phyloP scores from a whole-genome alignment of 2,888 invertebrate species.

The Ditula angustiorana region DNA sequence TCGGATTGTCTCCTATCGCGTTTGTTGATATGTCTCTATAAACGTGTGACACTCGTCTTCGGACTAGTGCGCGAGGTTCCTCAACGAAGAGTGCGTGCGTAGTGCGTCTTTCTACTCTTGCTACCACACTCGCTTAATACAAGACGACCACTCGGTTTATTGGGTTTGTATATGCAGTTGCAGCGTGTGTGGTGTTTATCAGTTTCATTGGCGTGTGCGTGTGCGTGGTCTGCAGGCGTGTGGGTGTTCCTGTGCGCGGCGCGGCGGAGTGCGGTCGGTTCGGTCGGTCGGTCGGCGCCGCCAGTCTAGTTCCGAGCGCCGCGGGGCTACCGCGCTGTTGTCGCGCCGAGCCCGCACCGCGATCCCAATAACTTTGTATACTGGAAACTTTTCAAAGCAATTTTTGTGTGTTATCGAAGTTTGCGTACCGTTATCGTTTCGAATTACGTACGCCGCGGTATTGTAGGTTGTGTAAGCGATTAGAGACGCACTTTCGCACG shows the following conservation, averaged over 20 bases:
- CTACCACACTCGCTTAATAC: too few species aligned
- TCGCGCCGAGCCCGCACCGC: slow-evolving; percentile 72
- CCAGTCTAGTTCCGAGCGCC: slow-evolving; percentile 78
- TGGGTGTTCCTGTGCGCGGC: slow-evolving; percentile 53
- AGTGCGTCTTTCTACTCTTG: slow-evolving; percentile 51
- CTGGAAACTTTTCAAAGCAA: slow-evolving; percentile 83
- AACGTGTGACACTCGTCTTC: slow-evolving; percentile 22
- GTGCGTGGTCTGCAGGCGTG: slow-evolving; percentile 50
- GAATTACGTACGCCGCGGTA: slow-evolving; percentile 59
- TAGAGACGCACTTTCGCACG: slow-evolving; percentile 63
- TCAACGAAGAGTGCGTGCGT: slow-evolving; percentile 48
- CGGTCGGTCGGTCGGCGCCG: slow-evolving; percentile 63
- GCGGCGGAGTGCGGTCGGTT: slow-evolving; percentile 63
- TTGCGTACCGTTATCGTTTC: slow-evolving; percentile 60
- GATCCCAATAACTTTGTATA: slow-evolving; percentile 80
- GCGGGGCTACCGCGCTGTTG: slow-evolving; percentile 73
- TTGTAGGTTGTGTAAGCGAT: slow-evolving; percentile 60
- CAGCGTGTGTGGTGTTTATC: slow-evolving; percentile 75
- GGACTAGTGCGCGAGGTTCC: slow-evolving; percentile 32
- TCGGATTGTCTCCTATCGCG: slow-evolving; percentile 57
- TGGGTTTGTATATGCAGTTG: slow-evolving; percentile 71
- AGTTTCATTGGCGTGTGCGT: slow-evolving; percentile 69
- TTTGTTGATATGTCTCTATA: slow-evolving; percentile 60
- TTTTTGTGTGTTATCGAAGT: slow-evolving; percentile 62
- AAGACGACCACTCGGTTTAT: slow-evolving; percentile 53